Base-by-base conservation (phyloP, 2,797 vertebrate species). In the Triplophysa yarkandensis region DNA sequence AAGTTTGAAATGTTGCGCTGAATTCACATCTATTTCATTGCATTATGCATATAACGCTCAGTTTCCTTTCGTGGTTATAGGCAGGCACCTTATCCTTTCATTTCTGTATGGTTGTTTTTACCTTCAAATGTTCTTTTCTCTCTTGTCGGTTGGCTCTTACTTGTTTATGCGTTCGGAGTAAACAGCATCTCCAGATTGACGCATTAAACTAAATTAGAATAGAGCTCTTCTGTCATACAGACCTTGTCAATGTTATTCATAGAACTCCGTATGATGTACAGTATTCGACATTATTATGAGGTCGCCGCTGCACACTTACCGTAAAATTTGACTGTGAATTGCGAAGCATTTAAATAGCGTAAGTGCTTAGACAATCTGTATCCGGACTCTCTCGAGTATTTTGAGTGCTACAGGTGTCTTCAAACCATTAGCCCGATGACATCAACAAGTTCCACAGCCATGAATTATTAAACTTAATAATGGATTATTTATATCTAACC, bases 381-480 rank as follows among this genome's bases (percentile, higher is more conserved):
- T n/a, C 41, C 61, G 54, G 50, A 36, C 25, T 46, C 32, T 30
- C 13, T 71, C 60, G 25, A 73, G 41, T 44, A 44, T 34, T 21
- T n/a, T 25, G 36, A 71, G 57, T 16, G 54, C 76, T 60, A 77
- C 69, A 57, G 72, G 54, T 81, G 63, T 66, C 52, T 62, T 60
- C 8, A 52, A 30, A 71, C 72, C 77, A 78, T 58, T 68, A 77
- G 39, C 28, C 57, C 68, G 61, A 73, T 62, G 68, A 74, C 72
- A 67, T 52, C 41, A 67, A 74, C 64, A 68, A 68, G 28, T 68
- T 66, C 41, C 32, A 68, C 69, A 73, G 36, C 6, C 36, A 68
- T 78, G 57, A 64, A 78, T 63, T 68, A 44, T 74, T 69, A 68
- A 74, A 44, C 17, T 11, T 57, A 68, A 78, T 57, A 63, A 78